Conservation (phyloP, 2,113 vertebrate species). For the Epinephelus cyanopodus region DNA sequence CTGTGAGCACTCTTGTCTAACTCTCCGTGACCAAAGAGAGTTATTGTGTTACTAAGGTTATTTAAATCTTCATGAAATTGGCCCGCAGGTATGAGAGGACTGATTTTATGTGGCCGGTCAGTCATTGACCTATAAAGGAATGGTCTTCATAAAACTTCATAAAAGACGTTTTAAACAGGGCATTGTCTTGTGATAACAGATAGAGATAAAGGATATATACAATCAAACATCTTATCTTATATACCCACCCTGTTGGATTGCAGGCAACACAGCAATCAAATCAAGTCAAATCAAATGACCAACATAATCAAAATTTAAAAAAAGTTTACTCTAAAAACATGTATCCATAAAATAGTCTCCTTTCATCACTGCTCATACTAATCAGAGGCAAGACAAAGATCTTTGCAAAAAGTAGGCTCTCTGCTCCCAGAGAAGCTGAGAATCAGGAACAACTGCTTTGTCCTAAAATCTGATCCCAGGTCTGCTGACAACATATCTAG, state of each 20-base stretch:
- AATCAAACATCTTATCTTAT: background rate
- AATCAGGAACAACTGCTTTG: slow-evolving; percentile 9
- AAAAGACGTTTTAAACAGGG: background rate
- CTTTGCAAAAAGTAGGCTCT: background rate
- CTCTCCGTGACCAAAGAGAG: background rate
- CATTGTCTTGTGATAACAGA: background rate
- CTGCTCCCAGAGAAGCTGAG: slow-evolving; percentile 4
- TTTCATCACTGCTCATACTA: background rate
- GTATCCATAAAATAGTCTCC: background rate
- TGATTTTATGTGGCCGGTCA: slow-evolving; percentile 30
- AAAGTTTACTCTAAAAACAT: background rate
- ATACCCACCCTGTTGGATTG: background rate
- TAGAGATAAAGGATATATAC: background rate
- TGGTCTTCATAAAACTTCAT: slow-evolving; percentile 6
- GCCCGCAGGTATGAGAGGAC: background rate
- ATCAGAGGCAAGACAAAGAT: slow-evolving; percentile 3
- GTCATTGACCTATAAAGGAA: slow-evolving; percentile 36
- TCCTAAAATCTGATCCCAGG: slow-evolving; percentile 20
- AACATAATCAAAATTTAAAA: background rate
- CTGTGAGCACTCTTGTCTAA: background rate
- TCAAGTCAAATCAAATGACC: background rate
- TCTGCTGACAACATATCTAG: slow-evolving; percentile 47
- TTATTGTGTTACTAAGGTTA: slow-evolving; percentile 20
- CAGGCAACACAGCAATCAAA: background rate
- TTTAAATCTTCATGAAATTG: background rate